Conservation (phyloP, 2,797 vertebrate species). For the Mormyrops boulengeri region DNA sequence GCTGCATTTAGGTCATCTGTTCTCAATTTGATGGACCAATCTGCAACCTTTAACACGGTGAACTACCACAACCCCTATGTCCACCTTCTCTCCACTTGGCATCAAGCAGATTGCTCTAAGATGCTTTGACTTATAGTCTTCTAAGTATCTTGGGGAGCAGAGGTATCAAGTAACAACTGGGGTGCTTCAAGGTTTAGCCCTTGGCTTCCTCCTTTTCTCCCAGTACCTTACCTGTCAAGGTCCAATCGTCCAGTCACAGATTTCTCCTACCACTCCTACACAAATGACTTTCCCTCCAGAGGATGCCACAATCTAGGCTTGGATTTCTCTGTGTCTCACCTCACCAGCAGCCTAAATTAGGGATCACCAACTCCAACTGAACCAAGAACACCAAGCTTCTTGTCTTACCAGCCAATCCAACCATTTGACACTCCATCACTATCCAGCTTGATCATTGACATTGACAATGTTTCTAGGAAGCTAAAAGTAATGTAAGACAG, state of each 20-base stretch:
- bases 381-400: not conserved
- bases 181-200: not conserved
- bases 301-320: not conserved
- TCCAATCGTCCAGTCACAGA: not conserved
- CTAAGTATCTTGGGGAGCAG: not conserved
- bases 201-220: not conserved
- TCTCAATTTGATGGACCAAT: not conserved
- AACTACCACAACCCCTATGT: not conserved
- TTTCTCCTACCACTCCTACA: not conserved
- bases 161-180: not conserved
- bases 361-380: not conserved
- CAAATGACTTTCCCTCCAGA: not conserved
- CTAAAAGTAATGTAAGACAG: not conserved
- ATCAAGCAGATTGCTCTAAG: not conserved
- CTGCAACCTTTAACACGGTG: not conserved
- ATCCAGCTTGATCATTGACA: not conserved
- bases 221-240: not conserved
- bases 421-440: not conserved
- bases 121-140: not conserved
- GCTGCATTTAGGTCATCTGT: not conserved
- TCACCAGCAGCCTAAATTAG: not conserved
- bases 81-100: not conserved
- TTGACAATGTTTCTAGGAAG: not conserved
- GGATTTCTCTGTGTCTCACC: not conserved
- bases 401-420: not conserved